Evolutionary conservation across 2,888 invertebrate species (phyloP), one percentile per base, ranked within the genome.

Genomic region (Galerucella nymphaeae): DNA sequence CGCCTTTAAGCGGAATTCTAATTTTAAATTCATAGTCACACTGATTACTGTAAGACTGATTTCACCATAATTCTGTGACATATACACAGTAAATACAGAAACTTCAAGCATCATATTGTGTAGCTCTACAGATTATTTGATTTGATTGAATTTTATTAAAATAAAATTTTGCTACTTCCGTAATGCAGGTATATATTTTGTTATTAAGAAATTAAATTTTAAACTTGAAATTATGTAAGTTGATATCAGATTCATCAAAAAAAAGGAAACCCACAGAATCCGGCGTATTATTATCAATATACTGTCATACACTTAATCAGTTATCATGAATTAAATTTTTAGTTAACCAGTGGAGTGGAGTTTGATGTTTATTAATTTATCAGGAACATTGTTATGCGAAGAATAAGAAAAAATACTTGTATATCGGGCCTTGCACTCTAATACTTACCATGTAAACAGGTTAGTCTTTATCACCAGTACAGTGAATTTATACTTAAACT

Each of bases 201-300:
- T 45, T 13, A 45, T 45, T 45, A 13, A 13, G 1, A 45, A 45
- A 13, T 45, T 45, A 45, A 1, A 45, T 4, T 13, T 13, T 45
- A 14, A 10, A 18, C 16, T 53, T 9, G 18, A 53, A 18, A 16
- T 53, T 53, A 53, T 18, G 18, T 53, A 53, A 53, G 53, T 53
- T 18, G 9, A 53, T 53, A 53, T 53, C 18, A 10, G 10, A 18
- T 53, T 53, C 18, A 16, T 53, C 30, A 38, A 18, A 16, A 53
- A 53, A 53, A 53, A 53, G 53, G 53, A 53, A 53, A 53, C 16
- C 53, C 53, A 10, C 53, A 53, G 18, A 53, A 53, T 53, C 53
- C 53, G 53, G 53, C 9, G 10, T 53, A 11, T 53, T 18, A 53
- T 53, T 18, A 53, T 53, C 53, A n/a, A n/a, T n/a, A 16, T 53